Conservation (phyloP, 2,888 invertebrate species). For the Microchrysa polita region DNA sequence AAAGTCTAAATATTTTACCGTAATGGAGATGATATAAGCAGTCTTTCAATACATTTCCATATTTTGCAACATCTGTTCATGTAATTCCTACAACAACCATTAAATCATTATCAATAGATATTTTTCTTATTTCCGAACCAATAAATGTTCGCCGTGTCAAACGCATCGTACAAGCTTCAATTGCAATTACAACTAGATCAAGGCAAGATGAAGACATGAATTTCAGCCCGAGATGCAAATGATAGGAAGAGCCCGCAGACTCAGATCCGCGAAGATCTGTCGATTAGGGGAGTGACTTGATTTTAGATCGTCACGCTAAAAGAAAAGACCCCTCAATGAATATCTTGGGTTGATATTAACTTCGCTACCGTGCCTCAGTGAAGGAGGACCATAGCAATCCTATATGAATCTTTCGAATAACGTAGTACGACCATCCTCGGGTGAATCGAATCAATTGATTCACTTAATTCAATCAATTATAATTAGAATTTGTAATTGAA, state of each 20-base stretch:
- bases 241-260: constrained; percentile 11
- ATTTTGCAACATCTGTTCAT: constrained; percentile 17
- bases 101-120: constrained; percentile 22
- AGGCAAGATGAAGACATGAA: constrained; percentile 37
- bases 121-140: neutral
- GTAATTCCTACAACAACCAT: constrained; percentile 10
- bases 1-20: too few species aligned
- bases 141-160: too few species aligned
- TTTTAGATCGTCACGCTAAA: neutral
- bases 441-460: constrained; percentile 44
- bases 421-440: neutral
- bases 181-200: constrained; percentile 23
- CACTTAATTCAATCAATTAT: constrained; percentile 48
- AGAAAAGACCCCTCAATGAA: too few species aligned
- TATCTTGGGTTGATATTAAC: too few species aligned
- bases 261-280: neutral
- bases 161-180: neutral
- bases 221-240: constrained; percentile 37
- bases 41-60: too few species aligned
- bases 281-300: neutral
- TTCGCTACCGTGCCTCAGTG: neutral
- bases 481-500: constrained; percentile 47
- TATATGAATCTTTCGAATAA: neutral
- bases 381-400: neutral
- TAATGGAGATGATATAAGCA: too few species aligned